Evolutionary conservation across 2,113 vertebrate genomes (phyloP).

Genomic region (Anseranas semipalmata): DNA sequence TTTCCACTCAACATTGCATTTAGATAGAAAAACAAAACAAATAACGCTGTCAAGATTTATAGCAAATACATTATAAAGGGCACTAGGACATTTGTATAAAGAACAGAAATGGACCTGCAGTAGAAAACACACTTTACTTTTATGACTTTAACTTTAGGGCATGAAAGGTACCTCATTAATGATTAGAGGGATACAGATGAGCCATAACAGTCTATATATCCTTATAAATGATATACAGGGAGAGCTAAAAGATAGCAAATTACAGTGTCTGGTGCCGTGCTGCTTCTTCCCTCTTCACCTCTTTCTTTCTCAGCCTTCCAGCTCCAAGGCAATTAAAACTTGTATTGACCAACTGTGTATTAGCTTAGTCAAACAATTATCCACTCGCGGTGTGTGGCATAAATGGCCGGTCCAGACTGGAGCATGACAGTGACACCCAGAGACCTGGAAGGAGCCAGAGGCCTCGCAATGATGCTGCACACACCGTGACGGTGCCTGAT

Average conservation of each 20-base stretch:
- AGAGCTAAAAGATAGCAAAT: slow-evolving; percentile 65
- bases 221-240: slow-evolving; percentile 73
- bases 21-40: slow-evolving; percentile 59
- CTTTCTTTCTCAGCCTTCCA: slow-evolving; percentile 40
- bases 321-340: slow-evolving; percentile 51
- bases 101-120: slow-evolving; percentile 49
- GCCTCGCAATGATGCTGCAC: accelerated
- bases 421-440: neutral
- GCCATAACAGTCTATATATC: slow-evolving; percentile 54
- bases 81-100: slow-evolving; percentile 55
- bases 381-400: neutral
- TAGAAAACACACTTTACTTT: slow-evolving; percentile 68
- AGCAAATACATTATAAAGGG: slow-evolving; percentile 64
- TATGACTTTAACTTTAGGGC: slow-evolving; percentile 69
- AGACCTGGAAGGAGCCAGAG: neutral
- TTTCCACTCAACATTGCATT: slow-evolving; percentile 32
- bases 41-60: slow-evolving; percentile 30
- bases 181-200: slow-evolving; percentile 72
- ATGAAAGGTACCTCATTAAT: slow-evolving; percentile 76
- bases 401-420: neutral
- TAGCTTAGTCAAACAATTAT: slow-evolving; percentile 28
- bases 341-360: slow-evolving; percentile 49
- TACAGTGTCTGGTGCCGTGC: neutral
- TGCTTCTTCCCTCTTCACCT: slow-evolving; percentile 20
- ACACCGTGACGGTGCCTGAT: accelerated